Conservation (phyloP, 2,888 invertebrate genomes). For the Himalopsyche japonica region DNA sequence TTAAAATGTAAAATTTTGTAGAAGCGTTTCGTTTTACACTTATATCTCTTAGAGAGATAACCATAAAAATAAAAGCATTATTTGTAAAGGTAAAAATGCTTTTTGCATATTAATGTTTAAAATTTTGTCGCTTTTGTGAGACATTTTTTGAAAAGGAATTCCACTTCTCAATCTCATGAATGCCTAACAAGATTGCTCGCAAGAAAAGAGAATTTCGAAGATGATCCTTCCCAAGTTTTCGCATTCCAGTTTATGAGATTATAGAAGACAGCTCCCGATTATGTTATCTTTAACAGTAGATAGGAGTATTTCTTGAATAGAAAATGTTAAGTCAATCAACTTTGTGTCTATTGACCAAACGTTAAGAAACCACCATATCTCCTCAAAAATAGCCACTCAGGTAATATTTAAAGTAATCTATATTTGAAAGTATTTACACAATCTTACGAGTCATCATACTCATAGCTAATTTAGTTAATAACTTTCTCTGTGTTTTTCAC, state of each 20-base stretch:
- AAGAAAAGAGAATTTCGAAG: conserved; percentile 10
- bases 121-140: neutral
- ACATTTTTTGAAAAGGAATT: neutral
- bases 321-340: conserved; percentile 35
- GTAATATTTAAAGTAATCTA: neutral
- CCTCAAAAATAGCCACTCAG: neutral
- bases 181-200: conserved; percentile 21
- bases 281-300: conserved; percentile 23
- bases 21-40: neutral
- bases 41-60: neutral
- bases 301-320: conserved; percentile 4
- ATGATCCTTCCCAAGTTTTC: conserved; percentile 14
- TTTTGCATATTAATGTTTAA: conserved; percentile 12
- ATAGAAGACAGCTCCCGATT: conserved; percentile 26
- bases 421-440: neutral
- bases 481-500: neutral
- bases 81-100: conserved; percentile 2
- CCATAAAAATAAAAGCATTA: neutral
- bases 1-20: neutral
- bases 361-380: conserved; percentile 18
- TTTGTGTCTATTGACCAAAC: conserved; percentile 3
- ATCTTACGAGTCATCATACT: neutral
- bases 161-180: conserved; percentile 22
- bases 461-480: neutral
- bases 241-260: conserved; percentile 27